A percentile compares a stretch with the other conserved stretches of the same genome.
Evolutionary conservation across 2,113 vertebrate genomes (phyloP).

Genomic region (Cairina moschata): DNA sequence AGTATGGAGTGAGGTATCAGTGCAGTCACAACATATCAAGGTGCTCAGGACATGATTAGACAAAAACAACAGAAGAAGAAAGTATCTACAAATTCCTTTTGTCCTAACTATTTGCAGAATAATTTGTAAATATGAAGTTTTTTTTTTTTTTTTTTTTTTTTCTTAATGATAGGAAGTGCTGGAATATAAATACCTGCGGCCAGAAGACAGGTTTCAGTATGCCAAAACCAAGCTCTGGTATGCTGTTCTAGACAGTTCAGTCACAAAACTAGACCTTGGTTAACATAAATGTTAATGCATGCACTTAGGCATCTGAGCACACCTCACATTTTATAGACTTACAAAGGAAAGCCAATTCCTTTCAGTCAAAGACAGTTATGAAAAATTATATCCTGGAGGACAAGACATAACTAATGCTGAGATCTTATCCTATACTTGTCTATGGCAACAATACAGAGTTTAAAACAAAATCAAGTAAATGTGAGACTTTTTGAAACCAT

Average conservation of each 20-base stretch:
- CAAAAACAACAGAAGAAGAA: background rate
- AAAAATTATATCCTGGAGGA: slow-evolving; percentile 38
- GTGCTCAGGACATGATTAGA: background rate
- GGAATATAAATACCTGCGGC: background rate
- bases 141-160: background rate
- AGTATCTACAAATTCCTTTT: background rate
- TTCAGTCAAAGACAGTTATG: slow-evolving; percentile 29
- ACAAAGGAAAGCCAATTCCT: slow-evolving; percentile 24
- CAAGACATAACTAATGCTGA: slow-evolving; percentile 23
- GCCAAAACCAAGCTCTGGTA: background rate
- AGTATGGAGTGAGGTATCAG: background rate
- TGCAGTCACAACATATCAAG: background rate
- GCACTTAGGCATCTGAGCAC: background rate
- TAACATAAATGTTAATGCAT: background rate
- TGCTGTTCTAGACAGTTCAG: background rate
- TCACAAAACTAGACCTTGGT: background rate
- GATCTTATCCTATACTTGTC: slow-evolving; percentile 33
- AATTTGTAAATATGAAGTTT: slow-evolving; percentile 30
- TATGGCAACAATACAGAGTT: background rate
- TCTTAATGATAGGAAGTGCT: background rate
- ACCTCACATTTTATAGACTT: background rate
- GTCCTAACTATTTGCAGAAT: background rate
- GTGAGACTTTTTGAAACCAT: background rate
- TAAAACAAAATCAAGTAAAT: background rate
- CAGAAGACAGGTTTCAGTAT: background rate